A percentile compares a stretch with the other conserved stretches of the same genome.
Evolutionary conservation across 64 coral and sea anemone genomes (phyloP).

Genomic region (Dendronephthya gigantea): DNA sequence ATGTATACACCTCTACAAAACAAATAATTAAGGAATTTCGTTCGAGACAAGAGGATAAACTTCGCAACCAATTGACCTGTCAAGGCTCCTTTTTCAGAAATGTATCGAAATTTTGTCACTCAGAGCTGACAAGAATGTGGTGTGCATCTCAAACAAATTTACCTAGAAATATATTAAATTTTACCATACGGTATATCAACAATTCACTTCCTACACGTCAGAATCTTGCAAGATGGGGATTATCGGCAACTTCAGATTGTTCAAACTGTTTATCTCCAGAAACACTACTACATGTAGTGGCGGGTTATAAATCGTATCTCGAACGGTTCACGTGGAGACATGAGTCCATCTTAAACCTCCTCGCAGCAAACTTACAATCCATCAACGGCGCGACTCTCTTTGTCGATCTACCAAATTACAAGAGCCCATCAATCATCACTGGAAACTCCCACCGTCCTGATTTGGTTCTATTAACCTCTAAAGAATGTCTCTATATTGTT

Average conservation of each 20-base stretch:
- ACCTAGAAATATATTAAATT: slow-evolving; percentile 4
- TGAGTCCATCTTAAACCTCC: not conserved
- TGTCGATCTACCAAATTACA: too few species aligned
- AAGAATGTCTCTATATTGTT: not conserved
- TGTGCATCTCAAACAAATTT: not conserved
- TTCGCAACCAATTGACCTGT: not conserved
- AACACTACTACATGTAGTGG: not conserved
- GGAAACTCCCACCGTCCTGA: too few species aligned
- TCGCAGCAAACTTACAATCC: too few species aligned
- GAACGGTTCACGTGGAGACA: not conserved
- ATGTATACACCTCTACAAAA: not conserved
- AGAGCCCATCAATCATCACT: too few species aligned
- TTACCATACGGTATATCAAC: not conserved
- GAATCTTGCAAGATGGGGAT: not conserved
- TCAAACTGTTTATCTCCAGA: not conserved
- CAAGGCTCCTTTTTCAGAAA: not conserved
- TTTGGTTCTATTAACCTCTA: not conserved
- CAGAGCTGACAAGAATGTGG: not conserved
- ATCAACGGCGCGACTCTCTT: too few species aligned
- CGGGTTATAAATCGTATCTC: not conserved
- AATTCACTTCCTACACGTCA: not conserved
- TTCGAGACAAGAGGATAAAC: not conserved
- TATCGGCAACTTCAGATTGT: not conserved
- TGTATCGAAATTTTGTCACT: not conserved
- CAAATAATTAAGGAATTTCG: not conserved